A percentile compares a stretch with the other conserved stretches of the same genome.
Conservation (phyloP, 2,888 invertebrate species). For the Drosophila limbata region DNA sequence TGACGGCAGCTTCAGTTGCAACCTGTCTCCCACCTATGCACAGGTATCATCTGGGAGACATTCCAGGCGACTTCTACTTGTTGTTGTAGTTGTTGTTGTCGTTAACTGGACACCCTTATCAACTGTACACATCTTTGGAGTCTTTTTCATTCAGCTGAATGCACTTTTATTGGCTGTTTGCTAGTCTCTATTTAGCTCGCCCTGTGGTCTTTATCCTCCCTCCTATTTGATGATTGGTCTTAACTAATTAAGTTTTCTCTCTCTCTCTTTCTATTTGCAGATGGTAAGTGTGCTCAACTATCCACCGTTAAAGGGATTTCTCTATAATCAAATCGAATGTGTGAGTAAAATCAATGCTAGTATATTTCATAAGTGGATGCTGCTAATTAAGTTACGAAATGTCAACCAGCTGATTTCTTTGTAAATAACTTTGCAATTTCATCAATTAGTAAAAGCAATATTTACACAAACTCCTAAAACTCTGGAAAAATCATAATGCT, state of each 20-base stretch:
- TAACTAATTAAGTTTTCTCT: conserved; percentile 72
- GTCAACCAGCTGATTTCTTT: background rate
- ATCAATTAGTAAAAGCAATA: background rate
- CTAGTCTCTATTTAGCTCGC: conserved; percentile 28
- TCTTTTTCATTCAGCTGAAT: conserved; percentile 49
- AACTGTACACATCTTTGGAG: conserved; percentile 47
- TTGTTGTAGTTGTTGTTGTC: background rate
- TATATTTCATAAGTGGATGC: conserved; percentile 3
- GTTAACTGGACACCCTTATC: conserved; percentile 46
- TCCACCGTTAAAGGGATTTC: conserved; percentile 12
- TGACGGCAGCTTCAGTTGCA: conserved; percentile 48
- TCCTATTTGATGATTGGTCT: conserved; percentile 61
- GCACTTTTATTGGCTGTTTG: conserved; percentile 66
- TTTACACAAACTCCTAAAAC: background rate
- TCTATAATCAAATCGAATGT: conserved; percentile 26
- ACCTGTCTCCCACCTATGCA: conserved; percentile 1
- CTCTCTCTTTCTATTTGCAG: conserved; percentile 69
- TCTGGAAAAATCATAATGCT: too few relatives aligned
- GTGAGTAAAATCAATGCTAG: conserved; percentile 15
- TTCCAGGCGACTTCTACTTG: conserved; percentile 12
- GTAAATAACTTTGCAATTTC: background rate
- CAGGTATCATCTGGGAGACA: background rate
- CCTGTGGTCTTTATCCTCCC: background rate
- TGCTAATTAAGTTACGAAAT: conserved; percentile 3
- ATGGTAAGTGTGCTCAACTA: conserved; percentile 63